A percentile compares a stretch with the other conserved stretches of the same genome.
Evolutionary conservation across 2,113 vertebrate species (phyloP).

Genomic region (Pluvianellus socialis): DNA sequence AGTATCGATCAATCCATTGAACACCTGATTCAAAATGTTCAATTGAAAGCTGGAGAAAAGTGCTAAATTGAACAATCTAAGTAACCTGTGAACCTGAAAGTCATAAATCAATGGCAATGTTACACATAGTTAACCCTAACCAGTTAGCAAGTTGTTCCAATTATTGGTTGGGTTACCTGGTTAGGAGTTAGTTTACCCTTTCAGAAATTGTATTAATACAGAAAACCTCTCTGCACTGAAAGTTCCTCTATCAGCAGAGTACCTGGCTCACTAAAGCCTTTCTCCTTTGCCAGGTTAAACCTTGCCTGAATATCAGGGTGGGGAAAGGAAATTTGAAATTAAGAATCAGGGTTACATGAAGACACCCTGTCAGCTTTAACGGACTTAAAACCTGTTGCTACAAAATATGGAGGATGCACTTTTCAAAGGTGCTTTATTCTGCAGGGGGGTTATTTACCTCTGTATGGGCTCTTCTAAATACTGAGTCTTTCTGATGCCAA

Average conservation of each 20-base stretch:
- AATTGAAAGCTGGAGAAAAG: constrained; percentile 42
- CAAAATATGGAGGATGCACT: not conserved
- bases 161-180: not conserved
- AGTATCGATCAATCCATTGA: constrained; percentile 46
- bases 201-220: not conserved
- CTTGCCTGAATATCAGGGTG: not conserved
- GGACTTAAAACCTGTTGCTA: not conserved
- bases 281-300: not conserved
- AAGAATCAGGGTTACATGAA: not conserved
- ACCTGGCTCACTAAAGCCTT: not conserved
- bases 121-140: constrained; percentile 39
- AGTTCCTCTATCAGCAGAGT: not conserved
- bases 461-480: not conserved
- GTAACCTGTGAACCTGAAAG: constrained; percentile 17
- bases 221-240: not conserved
- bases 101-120: constrained; percentile 38
- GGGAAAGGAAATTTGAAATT: not conserved
- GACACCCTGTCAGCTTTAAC: not conserved
- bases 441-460: not conserved
- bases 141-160: constrained; percentile 32
- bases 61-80: constrained; percentile 39
- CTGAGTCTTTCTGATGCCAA: not conserved
- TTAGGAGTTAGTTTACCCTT: not conserved
- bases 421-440: not conserved
- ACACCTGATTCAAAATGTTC: constrained; percentile 50